Evolutionary conservation across 2,888 invertebrate genomes (phyloP), one percentile per base, ranked within the genome.

Genomic region (Sarcophaga variegata): DNA sequence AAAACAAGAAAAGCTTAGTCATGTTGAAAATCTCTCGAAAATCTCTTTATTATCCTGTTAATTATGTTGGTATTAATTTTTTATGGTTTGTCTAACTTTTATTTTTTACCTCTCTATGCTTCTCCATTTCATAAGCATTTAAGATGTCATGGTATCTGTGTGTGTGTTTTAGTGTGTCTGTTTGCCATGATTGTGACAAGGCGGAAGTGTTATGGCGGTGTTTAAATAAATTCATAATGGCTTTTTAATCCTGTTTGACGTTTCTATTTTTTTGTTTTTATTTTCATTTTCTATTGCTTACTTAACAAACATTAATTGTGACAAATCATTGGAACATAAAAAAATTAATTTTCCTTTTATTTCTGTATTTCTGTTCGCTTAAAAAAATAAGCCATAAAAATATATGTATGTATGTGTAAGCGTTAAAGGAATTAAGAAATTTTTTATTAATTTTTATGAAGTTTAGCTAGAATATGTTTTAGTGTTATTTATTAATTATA

Each of bases 41-140:
- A 83, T 84, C 78, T 87, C 62, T 81, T 76, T 76, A 87, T 87
- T 84, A 84, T 87, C 81, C 81, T 87, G 81, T 81, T 77, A 84
- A 84, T 87, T 84, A 84, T 84, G 81, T 82, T 76, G 79, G 84
- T 69, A 76, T 87, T 79, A 71, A 72, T 82, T 71, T 83, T 79
- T 70, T 70, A 75, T 81, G 71, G 54, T 76, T 76, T 37, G 64
- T 14, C 67, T 47, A 49, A 45, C 11, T 27, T 54, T 20, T 70
- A 22, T 64, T 10, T 17, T 6, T 27, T 37, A 0, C 37, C 4
- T n/a, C 4, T 64, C 37, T n/a, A 17, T 47, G 3, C n/a, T 47
- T 49, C 4, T 75, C 6, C 6, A 17, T 66, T 62, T 59, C 14
- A 78, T 62, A 54, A 54, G 17, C 17, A 54, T 54, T 54, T 54